Evolutionary conservation across 2,797 vertebrate genomes (phyloP), one percentile per base, ranked within the genome.

Genomic region (Pampus argenteus): DNA sequence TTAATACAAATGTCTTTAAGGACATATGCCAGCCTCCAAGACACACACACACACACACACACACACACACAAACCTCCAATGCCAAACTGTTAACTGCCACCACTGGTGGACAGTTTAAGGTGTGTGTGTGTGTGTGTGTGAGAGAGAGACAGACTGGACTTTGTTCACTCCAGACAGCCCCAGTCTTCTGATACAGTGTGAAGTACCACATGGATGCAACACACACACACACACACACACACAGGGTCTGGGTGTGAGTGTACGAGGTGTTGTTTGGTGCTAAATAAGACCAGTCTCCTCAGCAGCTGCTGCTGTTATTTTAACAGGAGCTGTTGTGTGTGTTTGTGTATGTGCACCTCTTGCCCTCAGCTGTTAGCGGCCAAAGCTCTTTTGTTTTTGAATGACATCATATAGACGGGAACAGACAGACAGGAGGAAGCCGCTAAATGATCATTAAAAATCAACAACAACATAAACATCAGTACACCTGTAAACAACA

Each of bases 261-360:
- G 13, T 68, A 11, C 38, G 83, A 79, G 76, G 79, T 80, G 88
- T 51, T 82, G 71, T 65, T 66, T 63, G 67, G 63, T 44, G 64
- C 62, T 87, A 81, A 84, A 83, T 59, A 74, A 80, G 74, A 76
- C 62, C 78, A 79, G 78, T 87, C 81, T 82, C 63, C 57, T 64
- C 71, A 60, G 70, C 87, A 88, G 87, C 84, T 88, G 86, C 84
- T 73, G 60, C 58, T 3, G 85, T 86, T 89, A 20, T 87, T 86
- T 83, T 79, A 83, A 82, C 60, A 38, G 31, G 28, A 38, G n/a
- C 20, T 65, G 67, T 47, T 22, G 3, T 40, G 10, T 25, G n/a
- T 45, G 45, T 74, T 20, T 76, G 29, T 70, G 45, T 77, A 50
- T 69, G 48, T 65, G 66, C 36, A 74, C 59, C 40, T 78, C 23